Percentiles rank a stretch among this genome's conserved stretches.
Evolutionary conservation across 2,888 invertebrate genomes (phyloP).

Genomic region (Coleophora flavipennella): DNA sequence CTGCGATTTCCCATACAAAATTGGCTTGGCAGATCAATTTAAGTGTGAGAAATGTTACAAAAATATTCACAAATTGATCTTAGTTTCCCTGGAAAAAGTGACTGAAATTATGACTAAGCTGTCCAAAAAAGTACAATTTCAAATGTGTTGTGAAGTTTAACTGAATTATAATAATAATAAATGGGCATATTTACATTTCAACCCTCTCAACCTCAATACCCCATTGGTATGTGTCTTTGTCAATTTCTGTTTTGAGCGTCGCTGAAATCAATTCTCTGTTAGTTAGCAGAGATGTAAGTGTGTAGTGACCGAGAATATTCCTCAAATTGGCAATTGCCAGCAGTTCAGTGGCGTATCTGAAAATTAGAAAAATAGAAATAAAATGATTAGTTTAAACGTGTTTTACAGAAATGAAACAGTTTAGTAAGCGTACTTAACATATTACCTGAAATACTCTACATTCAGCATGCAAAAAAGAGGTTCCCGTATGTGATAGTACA

Average conservation of each 20-base stretch:
- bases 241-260: constrained; percentile 62
- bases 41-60: too few species aligned
- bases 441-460: constrained; percentile 35
- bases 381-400: too few species aligned
- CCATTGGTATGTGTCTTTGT: constrained; percentile 65
- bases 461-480: constrained; percentile 77
- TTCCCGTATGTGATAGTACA: constrained; percentile 81
- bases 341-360: constrained; percentile 45
- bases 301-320: constrained; percentile 76
- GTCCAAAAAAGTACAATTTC: too few species aligned
- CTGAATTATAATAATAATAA: too few species aligned
- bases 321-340: constrained; percentile 58
- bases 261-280: constrained; percentile 74
- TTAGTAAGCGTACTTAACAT: too few species aligned
- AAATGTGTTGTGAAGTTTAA: too few species aligned
- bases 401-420: too few species aligned
- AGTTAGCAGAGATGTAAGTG: constrained; percentile 73
- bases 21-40: too few species aligned
- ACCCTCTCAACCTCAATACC: constrained; percentile 74
- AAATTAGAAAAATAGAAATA: constrained; percentile 9
- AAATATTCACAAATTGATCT: too few species aligned
- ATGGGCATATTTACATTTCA: constrained; percentile 61
- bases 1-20: too few species aligned
- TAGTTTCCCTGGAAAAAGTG: too few species aligned
- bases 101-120: too few species aligned